Percentiles rank a stretch among this genome's conserved stretches.
Conservation (phyloP, 1,140 invertebrate genomes). For the Scaptodrosophila lebanonensis region DNA sequence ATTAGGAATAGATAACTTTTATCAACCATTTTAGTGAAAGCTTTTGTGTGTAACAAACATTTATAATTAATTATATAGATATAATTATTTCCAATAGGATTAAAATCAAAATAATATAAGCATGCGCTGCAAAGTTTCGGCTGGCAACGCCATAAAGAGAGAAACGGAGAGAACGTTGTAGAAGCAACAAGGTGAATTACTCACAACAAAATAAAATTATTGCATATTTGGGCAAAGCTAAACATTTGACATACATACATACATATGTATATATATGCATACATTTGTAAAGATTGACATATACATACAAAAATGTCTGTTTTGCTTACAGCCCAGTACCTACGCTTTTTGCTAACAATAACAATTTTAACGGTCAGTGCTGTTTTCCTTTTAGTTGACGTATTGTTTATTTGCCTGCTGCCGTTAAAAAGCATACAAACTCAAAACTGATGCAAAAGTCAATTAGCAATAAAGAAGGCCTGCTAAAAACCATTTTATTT, state of each 20-base stretch:
- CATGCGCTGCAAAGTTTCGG: no score
- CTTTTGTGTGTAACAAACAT: no score
- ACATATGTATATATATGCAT: constrained; percentile 10
- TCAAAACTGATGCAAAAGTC: constrained; percentile 39
- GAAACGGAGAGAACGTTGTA: no score
- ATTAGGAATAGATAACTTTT: no score
- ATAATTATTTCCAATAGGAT: no score
- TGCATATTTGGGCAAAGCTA: constrained; percentile 34
- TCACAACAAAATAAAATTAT: no score
- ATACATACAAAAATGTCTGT: not conserved
- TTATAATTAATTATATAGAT: no score
- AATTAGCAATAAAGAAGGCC: constrained; percentile 44
- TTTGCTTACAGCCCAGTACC: no score
- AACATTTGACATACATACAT: not conserved
- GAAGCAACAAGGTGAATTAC: no score
- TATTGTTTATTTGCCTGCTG: constrained; percentile 41
- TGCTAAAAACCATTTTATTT: constrained; percentile 23
- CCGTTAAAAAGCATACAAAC: constrained; percentile 43
- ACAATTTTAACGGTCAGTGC: constrained; percentile 8
- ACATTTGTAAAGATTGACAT: constrained; percentile 4
- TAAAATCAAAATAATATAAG: no score
- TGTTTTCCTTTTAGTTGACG: constrained; percentile 36
- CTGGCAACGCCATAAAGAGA: no score
- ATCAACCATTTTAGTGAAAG: no score
- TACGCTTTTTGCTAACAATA: constrained; percentile 21